Conservation (phyloP, 2,888 invertebrate genomes). For the Serrognathus titanus region DNA sequence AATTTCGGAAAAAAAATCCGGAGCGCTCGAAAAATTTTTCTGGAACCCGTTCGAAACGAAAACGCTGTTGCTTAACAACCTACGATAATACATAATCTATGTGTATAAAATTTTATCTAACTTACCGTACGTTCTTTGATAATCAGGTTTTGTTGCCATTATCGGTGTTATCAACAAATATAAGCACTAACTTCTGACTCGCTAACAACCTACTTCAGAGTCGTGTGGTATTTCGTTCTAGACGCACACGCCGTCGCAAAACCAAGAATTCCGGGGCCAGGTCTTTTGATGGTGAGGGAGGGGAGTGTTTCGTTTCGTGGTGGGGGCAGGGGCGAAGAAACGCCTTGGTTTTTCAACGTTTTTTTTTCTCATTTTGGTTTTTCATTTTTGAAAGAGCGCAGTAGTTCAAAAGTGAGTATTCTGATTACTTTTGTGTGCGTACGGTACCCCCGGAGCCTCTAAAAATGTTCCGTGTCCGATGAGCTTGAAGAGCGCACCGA, state of each 20-base stretch:
- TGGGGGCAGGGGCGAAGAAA: too few relatives aligned
- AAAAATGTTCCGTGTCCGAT: too few relatives aligned
- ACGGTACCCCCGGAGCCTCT: too few relatives aligned
- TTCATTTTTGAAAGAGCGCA: too few relatives aligned
- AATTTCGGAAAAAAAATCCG: neutral
- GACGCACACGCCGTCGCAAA: neutral
- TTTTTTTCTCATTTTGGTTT: too few relatives aligned
- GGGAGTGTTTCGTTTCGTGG: neutral
- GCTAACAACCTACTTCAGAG: constrained; percentile 13
- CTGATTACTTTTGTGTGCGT: too few relatives aligned
- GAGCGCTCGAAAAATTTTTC: neutral
- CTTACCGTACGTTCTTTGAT: constrained; percentile 48
- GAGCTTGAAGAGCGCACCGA: too few relatives aligned
- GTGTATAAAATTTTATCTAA: constrained; percentile 39
- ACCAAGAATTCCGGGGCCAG: neutral
- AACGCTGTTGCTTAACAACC: neutral
- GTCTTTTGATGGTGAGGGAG: neutral
- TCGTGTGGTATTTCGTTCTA: constrained; percentile 17
- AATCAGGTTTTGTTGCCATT: constrained; percentile 47
- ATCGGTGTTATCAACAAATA: constrained; percentile 38
- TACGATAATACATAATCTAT: constrained; percentile 5
- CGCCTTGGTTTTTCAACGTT: too few relatives aligned
- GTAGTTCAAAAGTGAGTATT: too few relatives aligned
- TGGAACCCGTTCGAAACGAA: neutral
- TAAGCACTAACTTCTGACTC: constrained; percentile 16